A percentile compares a stretch with the other conserved stretches of the same genome.
Evolutionary conservation across 2,797 vertebrate species (phyloP).

Genomic region (Catamblyrhynchus diadema): DNA sequence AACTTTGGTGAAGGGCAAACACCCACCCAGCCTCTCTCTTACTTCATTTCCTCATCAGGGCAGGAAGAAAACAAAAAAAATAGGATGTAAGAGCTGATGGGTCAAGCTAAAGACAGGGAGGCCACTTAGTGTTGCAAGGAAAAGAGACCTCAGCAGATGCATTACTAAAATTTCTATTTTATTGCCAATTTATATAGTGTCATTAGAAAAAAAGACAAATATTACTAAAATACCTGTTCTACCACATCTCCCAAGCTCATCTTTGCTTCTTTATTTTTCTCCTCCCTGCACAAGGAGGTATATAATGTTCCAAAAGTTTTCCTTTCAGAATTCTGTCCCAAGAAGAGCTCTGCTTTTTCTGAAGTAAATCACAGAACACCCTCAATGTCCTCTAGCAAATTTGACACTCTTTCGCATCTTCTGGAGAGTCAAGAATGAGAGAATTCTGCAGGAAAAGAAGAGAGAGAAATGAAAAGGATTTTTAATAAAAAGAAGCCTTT

Average conservation of each 20-base stretch:
- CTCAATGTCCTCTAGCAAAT: neutral
- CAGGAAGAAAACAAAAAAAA: too few relatives aligned
- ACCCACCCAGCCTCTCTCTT: too few relatives aligned
- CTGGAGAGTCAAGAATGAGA: neutral
- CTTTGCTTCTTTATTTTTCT: neutral
- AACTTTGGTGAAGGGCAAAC: too few relatives aligned
- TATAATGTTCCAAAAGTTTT: neutral
- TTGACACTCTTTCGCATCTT: neutral
- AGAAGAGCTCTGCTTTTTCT: neutral
- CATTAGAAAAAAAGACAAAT: neutral
- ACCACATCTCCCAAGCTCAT: neutral
- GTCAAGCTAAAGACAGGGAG: too few relatives aligned
- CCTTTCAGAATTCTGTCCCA: neutral
- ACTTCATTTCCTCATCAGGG: too few relatives aligned
- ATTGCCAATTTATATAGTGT: neutral
- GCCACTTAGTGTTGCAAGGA: too few relatives aligned
- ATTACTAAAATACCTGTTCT: neutral
- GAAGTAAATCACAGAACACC: neutral
- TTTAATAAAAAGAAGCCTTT: neutral
- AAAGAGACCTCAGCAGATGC: neutral
- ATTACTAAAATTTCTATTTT: neutral
- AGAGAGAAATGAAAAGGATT: neutral
- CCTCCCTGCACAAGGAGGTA: fast-evolving
- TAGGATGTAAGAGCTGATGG: too few relatives aligned
- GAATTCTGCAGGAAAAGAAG: neutral